Evolutionary conservation across 1,140 invertebrate genomes (phyloP).

Genomic region (Diorhabda elongata): DNA sequence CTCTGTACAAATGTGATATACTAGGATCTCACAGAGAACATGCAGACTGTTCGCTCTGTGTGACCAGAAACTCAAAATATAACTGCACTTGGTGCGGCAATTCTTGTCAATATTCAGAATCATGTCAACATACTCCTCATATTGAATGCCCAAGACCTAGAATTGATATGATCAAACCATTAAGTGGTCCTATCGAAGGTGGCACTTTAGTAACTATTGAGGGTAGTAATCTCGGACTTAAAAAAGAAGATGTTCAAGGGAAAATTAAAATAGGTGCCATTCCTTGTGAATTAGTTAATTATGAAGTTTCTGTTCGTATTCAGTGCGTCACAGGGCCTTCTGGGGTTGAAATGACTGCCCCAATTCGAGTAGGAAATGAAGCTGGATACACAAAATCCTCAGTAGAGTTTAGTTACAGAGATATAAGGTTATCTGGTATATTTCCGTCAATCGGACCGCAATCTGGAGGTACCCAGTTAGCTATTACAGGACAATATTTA

Average conservation of each 20-base stretch:
- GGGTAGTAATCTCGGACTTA: constrained; percentile 91
- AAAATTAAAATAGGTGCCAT: constrained; percentile 89
- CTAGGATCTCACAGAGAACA: constrained; percentile 87
- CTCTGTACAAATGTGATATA: constrained; percentile 91
- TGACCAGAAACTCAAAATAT: constrained; percentile 81
- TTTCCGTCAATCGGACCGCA: constrained; percentile 84
- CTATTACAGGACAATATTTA: constrained; percentile 84
- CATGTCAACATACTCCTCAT: constrained; percentile 67
- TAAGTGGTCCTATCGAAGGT: constrained; percentile 92
- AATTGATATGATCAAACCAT: constrained; percentile 91
- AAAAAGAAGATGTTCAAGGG: constrained; percentile 82
- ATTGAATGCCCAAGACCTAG: constrained; percentile 86
- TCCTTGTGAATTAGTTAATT: constrained; percentile 81
- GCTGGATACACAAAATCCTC: constrained; percentile 84
- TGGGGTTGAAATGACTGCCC: constrained; percentile 67
- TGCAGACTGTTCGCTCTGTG: constrained; percentile 90
- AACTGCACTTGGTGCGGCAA: constrained; percentile 90
- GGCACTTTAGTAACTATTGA: constrained; percentile 93
- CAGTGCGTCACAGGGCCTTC: constrained; percentile 83
- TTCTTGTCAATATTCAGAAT: constrained; percentile 78
- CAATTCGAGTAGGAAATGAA: constrained; percentile 84
- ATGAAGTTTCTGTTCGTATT: constrained; percentile 88
- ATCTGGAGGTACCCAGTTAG: constrained; percentile 89
- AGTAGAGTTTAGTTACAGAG: constrained; percentile 86
- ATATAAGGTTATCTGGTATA: constrained; percentile 74